A percentile compares a stretch with the other conserved stretches of the same genome.
Evolutionary conservation across 2,113 vertebrate genomes (phyloP).

Genomic region (Hystrix cristata): DNA sequence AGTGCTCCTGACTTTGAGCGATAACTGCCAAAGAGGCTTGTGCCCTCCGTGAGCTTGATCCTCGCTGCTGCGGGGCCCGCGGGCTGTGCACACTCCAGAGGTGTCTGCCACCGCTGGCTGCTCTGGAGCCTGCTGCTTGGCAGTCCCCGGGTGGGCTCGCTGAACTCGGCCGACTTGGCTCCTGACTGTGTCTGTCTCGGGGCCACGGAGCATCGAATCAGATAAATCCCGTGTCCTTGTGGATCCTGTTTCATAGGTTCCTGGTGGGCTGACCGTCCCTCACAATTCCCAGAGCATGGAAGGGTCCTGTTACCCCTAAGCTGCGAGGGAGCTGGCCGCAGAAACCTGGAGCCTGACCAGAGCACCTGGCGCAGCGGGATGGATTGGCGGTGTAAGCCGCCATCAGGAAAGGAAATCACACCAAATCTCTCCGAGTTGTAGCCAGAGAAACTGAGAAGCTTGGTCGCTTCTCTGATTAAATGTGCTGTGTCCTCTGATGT

Average conservation of each 20-base stretch:
- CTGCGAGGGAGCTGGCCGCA: background rate
- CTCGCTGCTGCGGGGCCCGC: background rate
- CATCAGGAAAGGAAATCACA: background rate
- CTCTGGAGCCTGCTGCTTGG: background rate
- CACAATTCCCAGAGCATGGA: background rate
- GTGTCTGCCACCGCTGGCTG: background rate
- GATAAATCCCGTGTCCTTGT: background rate
- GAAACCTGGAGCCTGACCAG: background rate
- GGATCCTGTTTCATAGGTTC: background rate
- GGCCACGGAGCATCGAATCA: fast-evolving
- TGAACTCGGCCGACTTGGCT: background rate
- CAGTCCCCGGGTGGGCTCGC: background rate
- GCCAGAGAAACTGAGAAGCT: background rate
- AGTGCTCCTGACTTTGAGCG: background rate
- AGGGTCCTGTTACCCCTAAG: background rate
- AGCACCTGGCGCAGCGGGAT: background rate
- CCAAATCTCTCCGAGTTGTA: background rate
- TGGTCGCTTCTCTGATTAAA: background rate
- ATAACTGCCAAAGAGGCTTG: background rate
- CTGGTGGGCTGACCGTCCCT: too few relatives aligned
- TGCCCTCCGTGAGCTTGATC: background rate
- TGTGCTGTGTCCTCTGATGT: background rate
- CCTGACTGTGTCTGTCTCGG: background rate
- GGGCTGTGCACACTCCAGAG: background rate
- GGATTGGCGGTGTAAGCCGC: background rate